A percentile compares a stretch with the other conserved stretches of the same genome.
These are phyloP conservation scores for Diorhabda elongata DNA, from an alignment of 1,140 invertebrate species.

Conservation along the genomic window DNA sequence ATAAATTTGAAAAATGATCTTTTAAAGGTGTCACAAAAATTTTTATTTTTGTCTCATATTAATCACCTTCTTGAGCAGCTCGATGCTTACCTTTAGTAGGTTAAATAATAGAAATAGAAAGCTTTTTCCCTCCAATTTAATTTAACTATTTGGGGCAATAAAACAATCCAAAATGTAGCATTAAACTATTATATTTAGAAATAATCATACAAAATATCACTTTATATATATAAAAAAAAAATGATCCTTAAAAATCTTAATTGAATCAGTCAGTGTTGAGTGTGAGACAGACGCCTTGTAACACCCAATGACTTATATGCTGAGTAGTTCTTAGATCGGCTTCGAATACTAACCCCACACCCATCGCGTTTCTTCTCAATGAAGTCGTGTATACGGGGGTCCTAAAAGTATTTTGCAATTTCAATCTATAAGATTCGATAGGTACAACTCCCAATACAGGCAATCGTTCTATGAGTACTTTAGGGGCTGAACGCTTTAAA, in stretches of 20 bases:
- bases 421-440: constrained; percentile 77
- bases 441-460: constrained; percentile 81
- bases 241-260: not conserved
- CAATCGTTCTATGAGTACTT: constrained; percentile 79
- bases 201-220: constrained; percentile 2
- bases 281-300: constrained; percentile 82
- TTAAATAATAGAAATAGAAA: too few species aligned
- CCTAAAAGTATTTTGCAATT: constrained; percentile 79
- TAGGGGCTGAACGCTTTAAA: constrained; percentile 71
- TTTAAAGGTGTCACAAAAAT: too few species aligned
- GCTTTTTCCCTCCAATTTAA: too few species aligned
- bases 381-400: constrained; percentile 88
- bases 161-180: not conserved
- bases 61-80: too few species aligned
- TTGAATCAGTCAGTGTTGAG: constrained; percentile 67
- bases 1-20: too few species aligned
- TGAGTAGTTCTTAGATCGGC: constrained; percentile 75
- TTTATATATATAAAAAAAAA: constrained; percentile 5
- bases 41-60: too few species aligned
- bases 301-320: constrained; percentile 80
- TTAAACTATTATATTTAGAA: not conserved
- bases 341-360: constrained; percentile 85
- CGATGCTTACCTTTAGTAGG: too few species aligned
- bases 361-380: constrained; percentile 78
- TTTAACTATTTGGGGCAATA: too few species aligned